Conservation (phyloP, 2,797 vertebrate genomes). For the Melanitta fusca region DNA sequence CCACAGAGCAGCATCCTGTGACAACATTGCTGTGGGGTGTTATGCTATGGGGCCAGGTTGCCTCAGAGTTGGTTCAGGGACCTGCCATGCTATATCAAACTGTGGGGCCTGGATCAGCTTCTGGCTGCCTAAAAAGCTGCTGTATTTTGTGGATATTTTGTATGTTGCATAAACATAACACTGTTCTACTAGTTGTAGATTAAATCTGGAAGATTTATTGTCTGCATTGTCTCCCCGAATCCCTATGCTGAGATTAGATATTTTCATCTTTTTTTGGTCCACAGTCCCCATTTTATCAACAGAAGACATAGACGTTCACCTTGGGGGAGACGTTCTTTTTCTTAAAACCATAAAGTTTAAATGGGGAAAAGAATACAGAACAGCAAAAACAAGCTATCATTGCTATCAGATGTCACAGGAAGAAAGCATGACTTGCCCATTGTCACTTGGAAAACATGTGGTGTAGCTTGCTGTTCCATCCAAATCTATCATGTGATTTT, state of each 20-base stretch:
- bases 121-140: background rate
- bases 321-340: background rate
- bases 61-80: background rate
- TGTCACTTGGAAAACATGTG: background rate
- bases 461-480: background rate
- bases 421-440: background rate
- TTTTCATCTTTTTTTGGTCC: background rate
- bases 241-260: background rate
- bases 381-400: accelerated
- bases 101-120: background rate
- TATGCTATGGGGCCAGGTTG: background rate
- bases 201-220: background rate
- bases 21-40: accelerated
- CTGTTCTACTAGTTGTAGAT: background rate
- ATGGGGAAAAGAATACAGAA: background rate
- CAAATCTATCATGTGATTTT: background rate
- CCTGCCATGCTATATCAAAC: background rate
- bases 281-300: background rate
- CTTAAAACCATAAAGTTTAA: background rate
- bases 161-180: background rate
- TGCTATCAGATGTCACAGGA: background rate
- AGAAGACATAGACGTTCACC: background rate
- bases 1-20: background rate
- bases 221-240: background rate
- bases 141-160: background rate